Conservation (phyloP, 2,797 vertebrate genomes). For the Alexandromys oeconomus region DNA sequence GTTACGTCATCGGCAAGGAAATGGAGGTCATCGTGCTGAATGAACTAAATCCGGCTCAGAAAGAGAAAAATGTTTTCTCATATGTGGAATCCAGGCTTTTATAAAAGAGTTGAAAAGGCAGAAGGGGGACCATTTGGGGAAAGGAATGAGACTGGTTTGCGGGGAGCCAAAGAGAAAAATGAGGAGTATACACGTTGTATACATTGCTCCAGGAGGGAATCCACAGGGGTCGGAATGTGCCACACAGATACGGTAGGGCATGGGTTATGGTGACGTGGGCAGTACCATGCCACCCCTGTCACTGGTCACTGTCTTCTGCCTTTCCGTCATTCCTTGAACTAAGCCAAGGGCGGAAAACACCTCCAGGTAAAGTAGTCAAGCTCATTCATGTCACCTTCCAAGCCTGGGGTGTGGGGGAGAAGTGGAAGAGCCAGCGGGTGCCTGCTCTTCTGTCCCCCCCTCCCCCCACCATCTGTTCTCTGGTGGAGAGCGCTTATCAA, state of each 20-base stretch:
- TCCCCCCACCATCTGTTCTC: background rate
- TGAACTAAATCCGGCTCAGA: too few relatives aligned
- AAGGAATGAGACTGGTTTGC: background rate
- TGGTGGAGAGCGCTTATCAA: slow-evolving; percentile 17
- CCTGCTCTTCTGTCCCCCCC: background rate
- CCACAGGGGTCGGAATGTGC: background rate
- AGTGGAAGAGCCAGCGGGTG: too few relatives aligned
- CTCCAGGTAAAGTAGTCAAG: background rate
- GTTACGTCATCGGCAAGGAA: background rate
- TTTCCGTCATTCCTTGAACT: background rate
- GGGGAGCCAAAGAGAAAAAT: background rate
- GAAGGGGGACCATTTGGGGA: background rate
- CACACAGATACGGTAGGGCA: accelerated
- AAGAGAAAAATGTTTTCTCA: background rate
- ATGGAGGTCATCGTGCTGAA: background rate
- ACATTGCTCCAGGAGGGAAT: background rate
- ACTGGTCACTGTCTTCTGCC: background rate
- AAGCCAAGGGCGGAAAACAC: background rate
- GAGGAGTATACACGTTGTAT: background rate
- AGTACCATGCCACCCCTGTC: background rate
- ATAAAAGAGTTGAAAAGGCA: background rate
- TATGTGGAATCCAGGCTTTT: background rate
- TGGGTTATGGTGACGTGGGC: background rate
- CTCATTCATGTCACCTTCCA: background rate
- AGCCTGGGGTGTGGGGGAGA: background rate